A percentile compares a stretch with the other conserved stretches of the same genome.
phyloP scores from a whole-genome alignment of 2,888 invertebrate species.

The Eremobia ochroleuca region DNA sequence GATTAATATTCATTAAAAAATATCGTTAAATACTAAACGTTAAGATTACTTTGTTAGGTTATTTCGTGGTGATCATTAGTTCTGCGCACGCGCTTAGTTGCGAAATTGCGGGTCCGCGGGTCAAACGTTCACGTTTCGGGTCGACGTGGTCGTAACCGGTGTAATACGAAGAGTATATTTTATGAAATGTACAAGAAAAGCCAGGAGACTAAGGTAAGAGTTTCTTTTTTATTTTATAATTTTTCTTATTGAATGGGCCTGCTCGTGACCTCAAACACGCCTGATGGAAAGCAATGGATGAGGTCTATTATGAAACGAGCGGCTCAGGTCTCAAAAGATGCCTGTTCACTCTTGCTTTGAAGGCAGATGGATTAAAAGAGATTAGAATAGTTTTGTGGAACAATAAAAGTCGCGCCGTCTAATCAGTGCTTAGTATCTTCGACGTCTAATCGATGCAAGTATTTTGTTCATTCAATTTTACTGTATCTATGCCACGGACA shows the following conservation, averaged over 20 bases:
- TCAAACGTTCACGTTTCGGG: constrained; percentile 43
- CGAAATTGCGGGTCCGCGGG: constrained; percentile 22
- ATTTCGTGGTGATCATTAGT: constrained; percentile 22
- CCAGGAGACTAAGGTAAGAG: constrained; percentile 32
- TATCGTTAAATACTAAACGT: constrained; percentile 45
- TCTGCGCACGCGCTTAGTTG: constrained; percentile 42
- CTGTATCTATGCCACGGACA: neutral
- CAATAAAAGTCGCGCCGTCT: neutral
- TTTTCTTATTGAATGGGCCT: too few species aligned
- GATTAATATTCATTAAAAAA: constrained; percentile 57
- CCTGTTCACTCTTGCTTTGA: too few species aligned
- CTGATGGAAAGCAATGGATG: too few species aligned
- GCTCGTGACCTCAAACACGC: too few species aligned
- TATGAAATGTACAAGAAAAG: neutral
- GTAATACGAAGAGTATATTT: constrained; percentile 4
- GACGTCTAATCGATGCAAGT: neutral
- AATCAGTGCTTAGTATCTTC: neutral
- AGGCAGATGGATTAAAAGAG: too few species aligned
- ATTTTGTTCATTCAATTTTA: neutral
- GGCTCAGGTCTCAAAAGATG: too few species aligned
- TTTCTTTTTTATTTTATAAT: too few species aligned
- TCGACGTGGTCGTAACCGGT: constrained; percentile 9
- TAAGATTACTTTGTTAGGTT: constrained; percentile 14
- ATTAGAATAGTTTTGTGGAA: too few species aligned
- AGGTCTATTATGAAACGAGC: too few species aligned